Evolutionary conservation across 2,113 vertebrate species (phyloP).

Genomic region (Pantherophis guttatus): DNA sequence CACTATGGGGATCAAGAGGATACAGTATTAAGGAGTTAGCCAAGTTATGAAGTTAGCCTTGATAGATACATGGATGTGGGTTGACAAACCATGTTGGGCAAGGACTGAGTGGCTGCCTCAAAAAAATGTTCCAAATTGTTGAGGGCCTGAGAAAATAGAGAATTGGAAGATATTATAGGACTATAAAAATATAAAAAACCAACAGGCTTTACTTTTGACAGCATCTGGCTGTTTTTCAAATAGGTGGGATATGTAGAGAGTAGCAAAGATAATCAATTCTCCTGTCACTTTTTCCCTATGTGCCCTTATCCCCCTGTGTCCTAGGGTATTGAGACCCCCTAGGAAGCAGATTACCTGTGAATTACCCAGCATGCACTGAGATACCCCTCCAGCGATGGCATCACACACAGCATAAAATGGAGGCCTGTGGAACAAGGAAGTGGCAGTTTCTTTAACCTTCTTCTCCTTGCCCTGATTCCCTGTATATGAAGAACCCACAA

Average conservation of each 20-base stretch:
- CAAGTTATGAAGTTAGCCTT: neutral
- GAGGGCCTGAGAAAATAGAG: neutral
- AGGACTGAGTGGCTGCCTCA: neutral
- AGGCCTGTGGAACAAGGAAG: constrained; percentile 63
- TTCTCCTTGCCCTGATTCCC: constrained; percentile 20
- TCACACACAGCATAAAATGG: constrained; percentile 62
- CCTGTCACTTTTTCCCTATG: neutral
- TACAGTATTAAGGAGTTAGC: neutral
- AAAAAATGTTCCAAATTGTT: neutral
- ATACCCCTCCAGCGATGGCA: constrained; percentile 44
- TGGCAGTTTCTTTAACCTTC: constrained; percentile 47
- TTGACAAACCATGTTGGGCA: neutral
- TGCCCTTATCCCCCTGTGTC: neutral
- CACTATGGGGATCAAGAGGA: neutral
- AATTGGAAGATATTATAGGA: neutral
- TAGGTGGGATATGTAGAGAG: neutral
- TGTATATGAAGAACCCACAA: constrained; percentile 1
- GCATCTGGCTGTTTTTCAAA: neutral
- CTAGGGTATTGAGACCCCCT: neutral
- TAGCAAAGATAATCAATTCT: neutral
- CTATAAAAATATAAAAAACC: neutral
- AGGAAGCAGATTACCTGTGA: constrained; percentile 37
- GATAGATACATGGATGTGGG: neutral
- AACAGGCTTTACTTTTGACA: neutral
- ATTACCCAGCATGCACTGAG: constrained; percentile 28